A percentile compares a stretch with the other conserved stretches of the same genome.
These are phyloP conservation scores for Solen grandis DNA, from an alignment of 1,140 invertebrate species.

Conservation along the genomic window DNA sequence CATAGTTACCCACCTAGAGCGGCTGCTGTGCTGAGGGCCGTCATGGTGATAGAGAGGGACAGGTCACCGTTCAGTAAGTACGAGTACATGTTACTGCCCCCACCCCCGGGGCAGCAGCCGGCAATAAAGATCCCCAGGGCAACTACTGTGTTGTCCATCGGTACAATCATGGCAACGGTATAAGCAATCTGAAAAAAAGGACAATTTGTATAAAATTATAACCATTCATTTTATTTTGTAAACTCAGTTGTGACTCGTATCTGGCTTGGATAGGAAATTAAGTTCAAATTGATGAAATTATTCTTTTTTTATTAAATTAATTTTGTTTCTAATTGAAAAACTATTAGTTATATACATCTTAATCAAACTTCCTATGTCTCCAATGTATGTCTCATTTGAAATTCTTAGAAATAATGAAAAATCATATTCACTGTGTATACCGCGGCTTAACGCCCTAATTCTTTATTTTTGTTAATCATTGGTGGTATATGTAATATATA, in stretches of 20 bases:
- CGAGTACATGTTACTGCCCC: conserved; percentile 82
- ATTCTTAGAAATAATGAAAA: too few species aligned
- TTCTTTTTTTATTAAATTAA: too few species aligned
- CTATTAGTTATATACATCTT: too few species aligned
- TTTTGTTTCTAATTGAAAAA: too few species aligned
- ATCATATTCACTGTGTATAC: too few species aligned
- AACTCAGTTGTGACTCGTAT: not conserved
- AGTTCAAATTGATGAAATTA: too few species aligned
- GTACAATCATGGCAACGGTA: conserved; percentile 60
- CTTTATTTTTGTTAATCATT: too few species aligned
- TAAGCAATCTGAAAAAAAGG: conserved; percentile 68
- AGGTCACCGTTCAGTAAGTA: conserved; percentile 82
- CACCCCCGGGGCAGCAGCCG: conserved; percentile 81
- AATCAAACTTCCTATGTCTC: too few species aligned
- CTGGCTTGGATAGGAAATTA: not conserved
- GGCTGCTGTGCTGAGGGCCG: conserved; percentile 70
- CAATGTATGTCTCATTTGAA: too few species aligned
- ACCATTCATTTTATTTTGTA: too few species aligned
- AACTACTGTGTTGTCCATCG: conserved; percentile 65
- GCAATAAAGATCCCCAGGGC: conserved; percentile 81
- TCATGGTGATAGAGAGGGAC: conserved; percentile 81
- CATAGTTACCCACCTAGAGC: conserved; percentile 75
- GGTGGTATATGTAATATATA: too few species aligned
- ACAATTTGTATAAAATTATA: not conserved
- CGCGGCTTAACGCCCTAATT: too few species aligned